A percentile compares a stretch with the other conserved stretches of the same genome.
Evolutionary conservation across 2,888 invertebrate species (phyloP).

Genomic region (Drosophila falleni): DNA sequence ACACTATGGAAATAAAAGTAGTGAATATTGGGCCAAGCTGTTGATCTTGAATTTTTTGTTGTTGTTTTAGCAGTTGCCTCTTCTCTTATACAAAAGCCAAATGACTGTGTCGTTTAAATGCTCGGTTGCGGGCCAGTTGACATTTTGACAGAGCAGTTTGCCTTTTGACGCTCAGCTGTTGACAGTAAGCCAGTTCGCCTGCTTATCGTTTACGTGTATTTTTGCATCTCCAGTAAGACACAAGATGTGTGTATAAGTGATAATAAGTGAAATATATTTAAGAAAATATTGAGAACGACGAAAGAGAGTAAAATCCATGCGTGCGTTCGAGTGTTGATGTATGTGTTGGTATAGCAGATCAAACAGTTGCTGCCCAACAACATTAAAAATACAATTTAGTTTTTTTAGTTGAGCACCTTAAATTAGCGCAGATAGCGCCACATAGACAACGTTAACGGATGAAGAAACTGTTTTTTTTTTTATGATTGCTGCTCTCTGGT

Average conservation of each 20-base stretch:
- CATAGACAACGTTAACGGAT: constrained; percentile 40
- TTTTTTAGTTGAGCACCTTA: constrained; percentile 5
- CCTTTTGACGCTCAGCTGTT: constrained; percentile 37
- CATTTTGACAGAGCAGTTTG: constrained; percentile 41
- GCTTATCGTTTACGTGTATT: constrained; percentile 14
- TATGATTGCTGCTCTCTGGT: neutral
- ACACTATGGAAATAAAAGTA: constrained; percentile 10
- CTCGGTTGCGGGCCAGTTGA: constrained; percentile 9
- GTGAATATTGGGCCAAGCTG: constrained; percentile 12
- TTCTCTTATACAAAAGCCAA: constrained; percentile 27
- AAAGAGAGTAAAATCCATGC: constrained; percentile 6
- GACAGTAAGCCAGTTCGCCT: constrained; percentile 33
- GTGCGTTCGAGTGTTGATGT: neutral
- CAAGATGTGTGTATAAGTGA: constrained; percentile 19
- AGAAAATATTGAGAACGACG: constrained; percentile 26
- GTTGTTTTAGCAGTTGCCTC: constrained; percentile 9
- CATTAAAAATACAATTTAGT: constrained; percentile 19
- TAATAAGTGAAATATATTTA: constrained; percentile 25
- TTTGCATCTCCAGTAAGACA: constrained; percentile 14
- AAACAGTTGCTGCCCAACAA: constrained; percentile 40
- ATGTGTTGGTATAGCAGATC: constrained; percentile 23
- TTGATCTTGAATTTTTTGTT: constrained; percentile 3
- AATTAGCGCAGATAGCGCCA: constrained; percentile 53
- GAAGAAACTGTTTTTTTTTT: constrained; percentile 18
- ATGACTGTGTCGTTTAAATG: constrained; percentile 12